phyloP scores from a whole-genome alignment of 2,888 invertebrate species.

The Germaria angustata region DNA sequence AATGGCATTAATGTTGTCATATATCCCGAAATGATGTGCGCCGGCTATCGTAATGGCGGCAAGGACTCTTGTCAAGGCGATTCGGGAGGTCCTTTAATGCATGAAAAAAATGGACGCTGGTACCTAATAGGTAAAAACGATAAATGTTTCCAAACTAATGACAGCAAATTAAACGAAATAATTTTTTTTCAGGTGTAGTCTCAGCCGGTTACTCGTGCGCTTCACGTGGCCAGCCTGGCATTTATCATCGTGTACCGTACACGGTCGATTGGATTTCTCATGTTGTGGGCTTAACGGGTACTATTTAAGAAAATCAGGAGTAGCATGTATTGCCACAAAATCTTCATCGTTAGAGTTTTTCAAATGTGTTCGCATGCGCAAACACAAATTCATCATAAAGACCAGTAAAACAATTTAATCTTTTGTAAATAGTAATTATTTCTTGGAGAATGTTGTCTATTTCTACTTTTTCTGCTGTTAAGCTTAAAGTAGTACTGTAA shows the following conservation, averaged over 20 bases:
- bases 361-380: background rate
- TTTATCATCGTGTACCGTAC: slow-evolving; percentile 95
- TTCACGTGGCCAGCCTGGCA: slow-evolving; percentile 95
- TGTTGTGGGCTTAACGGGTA: slow-evolving; percentile 80
- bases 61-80: slow-evolving; percentile 84
- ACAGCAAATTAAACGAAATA: background rate
- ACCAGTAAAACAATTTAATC: slow-evolving; percentile 3
- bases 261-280: slow-evolving; percentile 95
- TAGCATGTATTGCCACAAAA: background rate
- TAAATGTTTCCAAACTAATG: too few species aligned
- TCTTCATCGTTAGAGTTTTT: background rate
- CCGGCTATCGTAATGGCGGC: slow-evolving; percentile 93
- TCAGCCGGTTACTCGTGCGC: slow-evolving; percentile 97
- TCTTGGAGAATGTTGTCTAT: slow-evolving; percentile 33
- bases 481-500: slow-evolving; percentile 16
- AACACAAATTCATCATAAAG: background rate
- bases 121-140: slow-evolving; percentile 84
- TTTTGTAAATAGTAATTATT: slow-evolving; percentile 61
- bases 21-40: slow-evolving; percentile 97
- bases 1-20: slow-evolving; percentile 86
- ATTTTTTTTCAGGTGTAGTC: slow-evolving; percentile 84
- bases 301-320: slow-evolving; percentile 68
- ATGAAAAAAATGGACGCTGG: slow-evolving; percentile 93
- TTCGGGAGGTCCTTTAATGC: slow-evolving; percentile 92
- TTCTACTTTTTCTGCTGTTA: slow-evolving; percentile 6